Conservation (phyloP, 2,113 vertebrate species). For the Coptodon rendalli region DNA sequence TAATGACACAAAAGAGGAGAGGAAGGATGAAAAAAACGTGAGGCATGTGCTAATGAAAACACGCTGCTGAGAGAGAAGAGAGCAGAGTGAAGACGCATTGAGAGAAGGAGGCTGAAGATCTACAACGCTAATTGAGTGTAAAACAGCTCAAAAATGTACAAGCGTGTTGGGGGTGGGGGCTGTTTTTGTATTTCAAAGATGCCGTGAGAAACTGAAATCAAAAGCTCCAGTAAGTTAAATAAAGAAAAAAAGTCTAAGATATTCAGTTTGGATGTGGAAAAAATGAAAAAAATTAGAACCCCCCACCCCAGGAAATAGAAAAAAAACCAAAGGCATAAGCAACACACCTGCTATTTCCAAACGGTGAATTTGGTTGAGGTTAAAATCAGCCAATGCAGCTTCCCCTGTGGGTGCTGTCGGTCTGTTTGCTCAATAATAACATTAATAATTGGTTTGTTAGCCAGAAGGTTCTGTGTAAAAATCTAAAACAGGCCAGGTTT, state of each 20-base stretch:
- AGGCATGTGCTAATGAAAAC: slow-evolving; percentile 14
- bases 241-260: background rate
- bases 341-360: background rate
- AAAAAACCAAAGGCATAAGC: background rate
- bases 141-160: background rate
- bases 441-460: slow-evolving; percentile 33
- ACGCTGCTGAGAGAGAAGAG: background rate
- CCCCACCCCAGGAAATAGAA: background rate
- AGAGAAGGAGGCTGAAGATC: background rate
- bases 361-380: background rate
- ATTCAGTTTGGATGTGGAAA: background rate
- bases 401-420: slow-evolving; percentile 14
- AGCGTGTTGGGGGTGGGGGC: rapidly evolving
- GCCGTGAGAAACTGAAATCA: background rate
- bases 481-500: background rate
- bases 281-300: background rate
- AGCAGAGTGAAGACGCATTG: background rate
- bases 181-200: background rate
- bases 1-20: slow-evolving; percentile 46
- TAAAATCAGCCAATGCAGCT: background rate
- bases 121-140: background rate
- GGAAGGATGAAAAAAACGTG: background rate
- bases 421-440: slow-evolving; percentile 27
- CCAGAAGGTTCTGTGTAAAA: background rate
- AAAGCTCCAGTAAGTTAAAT: background rate